Evolutionary conservation across 2,797 vertebrate genomes (phyloP), one percentile per base, ranked within the genome.

Genomic region (Cynodonichthys magdalenae): DNA sequence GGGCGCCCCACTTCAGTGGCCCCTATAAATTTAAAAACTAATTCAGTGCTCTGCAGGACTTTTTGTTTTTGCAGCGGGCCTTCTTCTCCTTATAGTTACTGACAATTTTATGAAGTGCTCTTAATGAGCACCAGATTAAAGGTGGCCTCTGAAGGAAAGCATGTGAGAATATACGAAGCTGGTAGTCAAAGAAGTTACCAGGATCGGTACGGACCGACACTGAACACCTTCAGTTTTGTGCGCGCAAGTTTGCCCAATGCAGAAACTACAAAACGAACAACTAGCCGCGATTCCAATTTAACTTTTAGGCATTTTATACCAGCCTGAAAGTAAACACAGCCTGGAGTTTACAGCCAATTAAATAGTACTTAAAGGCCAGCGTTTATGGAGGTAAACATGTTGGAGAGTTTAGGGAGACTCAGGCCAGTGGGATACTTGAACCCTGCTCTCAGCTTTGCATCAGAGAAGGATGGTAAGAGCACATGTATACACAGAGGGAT

Each of bases 31-130:
- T 93, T 92, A 87, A 95, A 95, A 92, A 93, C 93, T 94, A 94
- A 93, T 95, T 94, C 95, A 94, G 95, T 90, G 90, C 95, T 95
- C 96, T 92, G 92, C 93, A 92, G 95, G 94, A 94, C 95, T 95
- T 94, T 95, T 94, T 94, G 90, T 94, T 94, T 94, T 94, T 92
- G 90, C 94, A 93, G 89, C 92, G 90, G 94, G 93, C 95, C 95
- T 93, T 95, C 92, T 71, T 94, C 93, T 94, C 87, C 94, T 95
- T 94, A 93, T 92, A 89, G 89, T 92, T 92, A 90, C 90, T 95
- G 96, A 96, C 96, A 94, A 95, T 97, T 98, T 98, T 97, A 98
- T 91, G 95, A 97, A 98, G 96, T 96, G 96, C 94, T 94, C 94
- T 93, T 96, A 97, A 98, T 97, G 95, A 96, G 95, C 94, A 93